These are phyloP conservation scores for Pterocles orientalis DNA, from an alignment of 2,113 vertebrate genomes.

Conservation along the genomic window DNA sequence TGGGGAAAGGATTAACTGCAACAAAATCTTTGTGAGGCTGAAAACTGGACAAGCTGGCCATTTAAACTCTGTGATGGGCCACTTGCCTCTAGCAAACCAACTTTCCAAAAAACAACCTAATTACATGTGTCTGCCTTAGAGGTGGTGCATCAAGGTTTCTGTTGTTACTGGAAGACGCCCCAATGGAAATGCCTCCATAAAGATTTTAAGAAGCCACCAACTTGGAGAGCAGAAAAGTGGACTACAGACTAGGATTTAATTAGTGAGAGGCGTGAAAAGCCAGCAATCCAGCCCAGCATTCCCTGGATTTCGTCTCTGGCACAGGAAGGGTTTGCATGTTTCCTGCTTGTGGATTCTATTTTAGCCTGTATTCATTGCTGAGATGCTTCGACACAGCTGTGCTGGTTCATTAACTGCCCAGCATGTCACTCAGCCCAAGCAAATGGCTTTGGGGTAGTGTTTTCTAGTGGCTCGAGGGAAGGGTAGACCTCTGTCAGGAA, in stretches of 20 bases:
- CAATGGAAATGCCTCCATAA: neutral
- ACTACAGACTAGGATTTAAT: slow-evolving; percentile 75
- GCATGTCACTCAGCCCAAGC: slow-evolving; percentile 54
- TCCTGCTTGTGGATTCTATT: slow-evolving; percentile 73
- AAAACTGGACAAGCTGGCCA: slow-evolving; percentile 6
- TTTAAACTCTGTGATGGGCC: neutral
- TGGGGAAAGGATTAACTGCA: slow-evolving; percentile 45
- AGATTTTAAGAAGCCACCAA: slow-evolving; percentile 52
- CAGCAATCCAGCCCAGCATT: slow-evolving; percentile 70
- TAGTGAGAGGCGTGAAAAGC: slow-evolving; percentile 79
- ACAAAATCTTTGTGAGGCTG: slow-evolving; percentile 36
- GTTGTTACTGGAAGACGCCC: slow-evolving; percentile 20
- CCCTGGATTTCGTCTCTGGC: slow-evolving; percentile 66
- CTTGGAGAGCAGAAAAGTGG: slow-evolving; percentile 7
- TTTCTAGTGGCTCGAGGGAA: neutral
- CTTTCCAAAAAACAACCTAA: neutral
- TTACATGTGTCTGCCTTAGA: neutral
- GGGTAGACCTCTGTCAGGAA: neutral
- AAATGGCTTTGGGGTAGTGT: slow-evolving; percentile 2
- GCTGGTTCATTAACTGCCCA: slow-evolving; percentile 64
- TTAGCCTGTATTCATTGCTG: slow-evolving; percentile 68
- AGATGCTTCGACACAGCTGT: slow-evolving; percentile 77
- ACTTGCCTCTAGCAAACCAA: neutral
- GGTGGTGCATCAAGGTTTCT: neutral
- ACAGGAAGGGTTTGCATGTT: slow-evolving; percentile 67